These are phyloP conservation scores for Pholis gunnellus DNA, from an alignment of 2,113 vertebrate species.

Conservation along the genomic window DNA sequence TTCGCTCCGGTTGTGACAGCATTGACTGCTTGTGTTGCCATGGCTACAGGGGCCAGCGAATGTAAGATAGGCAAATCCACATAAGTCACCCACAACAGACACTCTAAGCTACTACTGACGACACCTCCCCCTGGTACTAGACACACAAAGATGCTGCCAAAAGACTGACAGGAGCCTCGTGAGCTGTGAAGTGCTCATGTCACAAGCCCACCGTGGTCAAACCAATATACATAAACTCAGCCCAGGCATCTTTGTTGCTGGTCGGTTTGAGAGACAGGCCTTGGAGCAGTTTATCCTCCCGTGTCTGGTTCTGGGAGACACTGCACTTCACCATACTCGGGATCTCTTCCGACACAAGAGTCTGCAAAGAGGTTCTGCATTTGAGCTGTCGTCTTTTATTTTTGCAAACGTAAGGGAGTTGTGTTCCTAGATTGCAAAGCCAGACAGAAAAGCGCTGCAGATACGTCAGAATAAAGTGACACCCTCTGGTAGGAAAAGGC, in stretches of 20 bases:
- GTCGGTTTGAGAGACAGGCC: constrained; percentile 59
- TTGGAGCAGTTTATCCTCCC: constrained; percentile 61
- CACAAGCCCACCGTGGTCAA: constrained; percentile 62
- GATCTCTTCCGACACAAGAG: constrained; percentile 20
- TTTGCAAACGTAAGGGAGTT: not conserved
- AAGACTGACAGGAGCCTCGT: constrained; percentile 64
- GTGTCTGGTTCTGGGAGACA: constrained; percentile 40
- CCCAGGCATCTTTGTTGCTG: constrained; percentile 47
- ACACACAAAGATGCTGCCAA: constrained; percentile 71
- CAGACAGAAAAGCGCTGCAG: not conserved
- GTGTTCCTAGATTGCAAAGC: not conserved
- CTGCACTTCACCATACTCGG: constrained; percentile 34
- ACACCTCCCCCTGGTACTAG: constrained; percentile 67
- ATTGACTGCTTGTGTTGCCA: constrained; percentile 78
- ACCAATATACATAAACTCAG: constrained; percentile 57
- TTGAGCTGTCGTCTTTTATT: constrained; percentile 15
- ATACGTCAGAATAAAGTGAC: not conserved
- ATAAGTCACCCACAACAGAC: constrained; percentile 77
- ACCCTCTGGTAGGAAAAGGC: not conserved
- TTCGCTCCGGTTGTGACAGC: constrained; percentile 73
- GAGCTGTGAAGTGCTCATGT: constrained; percentile 68
- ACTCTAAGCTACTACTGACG: constrained; percentile 69
- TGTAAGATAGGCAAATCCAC: constrained; percentile 81
- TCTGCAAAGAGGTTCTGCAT: not conserved
- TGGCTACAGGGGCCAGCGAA: constrained; percentile 77